Conservation (phyloP, 2,888 invertebrate species). For the Formica aserva region DNA sequence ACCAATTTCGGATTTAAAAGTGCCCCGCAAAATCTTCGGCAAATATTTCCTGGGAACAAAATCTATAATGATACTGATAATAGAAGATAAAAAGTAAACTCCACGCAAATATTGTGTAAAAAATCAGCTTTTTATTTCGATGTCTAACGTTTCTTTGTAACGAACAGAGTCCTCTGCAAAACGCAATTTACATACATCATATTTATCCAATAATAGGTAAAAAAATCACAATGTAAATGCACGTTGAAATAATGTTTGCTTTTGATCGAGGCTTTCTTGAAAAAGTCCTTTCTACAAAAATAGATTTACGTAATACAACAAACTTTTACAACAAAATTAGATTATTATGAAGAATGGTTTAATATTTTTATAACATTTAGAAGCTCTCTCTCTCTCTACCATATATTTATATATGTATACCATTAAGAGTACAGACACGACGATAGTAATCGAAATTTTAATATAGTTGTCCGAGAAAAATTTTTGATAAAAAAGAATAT, state of each 20-base stretch:
- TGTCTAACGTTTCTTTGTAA: constrained; percentile 82
- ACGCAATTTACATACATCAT: not conserved
- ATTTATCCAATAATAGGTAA: not conserved
- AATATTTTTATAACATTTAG: too few species aligned
- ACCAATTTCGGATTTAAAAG: constrained; percentile 85
- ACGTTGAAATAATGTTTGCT: not conserved
- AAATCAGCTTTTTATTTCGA: constrained; percentile 87
- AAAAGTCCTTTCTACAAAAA: not conserved
- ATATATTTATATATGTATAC: too few species aligned
- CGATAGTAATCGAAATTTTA: too few species aligned
- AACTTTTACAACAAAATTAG: too few species aligned
- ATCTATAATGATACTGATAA: constrained; percentile 87
- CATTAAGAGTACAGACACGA: too few species aligned
- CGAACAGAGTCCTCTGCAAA: constrained; percentile 86
- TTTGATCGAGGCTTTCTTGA: too few species aligned
- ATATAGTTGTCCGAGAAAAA: too few species aligned
- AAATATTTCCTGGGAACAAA: constrained; percentile 83
- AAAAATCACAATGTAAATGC: too few species aligned
- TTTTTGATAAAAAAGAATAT: too few species aligned
- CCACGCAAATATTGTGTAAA: constrained; percentile 91
- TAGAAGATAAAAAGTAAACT: constrained; percentile 88
- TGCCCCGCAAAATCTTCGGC: constrained; percentile 83
- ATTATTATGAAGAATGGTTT: too few species aligned
- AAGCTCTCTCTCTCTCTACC: too few species aligned
- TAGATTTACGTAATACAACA: not conserved